These are phyloP conservation scores for Limnodromus scolopaceus DNA, from an alignment of 2,797 vertebrate species.

Conservation along the genomic window DNA sequence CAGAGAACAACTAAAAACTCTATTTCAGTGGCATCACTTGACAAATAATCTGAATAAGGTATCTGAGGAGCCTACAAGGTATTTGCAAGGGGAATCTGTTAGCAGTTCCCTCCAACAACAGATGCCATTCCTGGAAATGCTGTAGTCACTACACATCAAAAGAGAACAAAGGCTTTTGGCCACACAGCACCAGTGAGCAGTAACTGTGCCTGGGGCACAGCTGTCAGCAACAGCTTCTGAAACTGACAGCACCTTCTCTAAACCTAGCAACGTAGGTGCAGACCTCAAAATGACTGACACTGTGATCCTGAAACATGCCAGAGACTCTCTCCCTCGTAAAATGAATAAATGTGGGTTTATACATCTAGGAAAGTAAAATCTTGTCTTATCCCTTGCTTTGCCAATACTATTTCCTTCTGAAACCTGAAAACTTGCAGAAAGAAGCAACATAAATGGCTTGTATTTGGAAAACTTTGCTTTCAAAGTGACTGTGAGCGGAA, in stretches of 20 bases:
- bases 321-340: neutral
- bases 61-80: neutral
- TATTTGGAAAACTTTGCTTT: neutral
- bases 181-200: neutral
- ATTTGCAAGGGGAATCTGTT: neutral
- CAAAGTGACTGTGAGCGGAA: neutral
- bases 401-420: neutral
- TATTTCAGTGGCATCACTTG: neutral
- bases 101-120: neutral
- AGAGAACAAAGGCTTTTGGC: neutral
- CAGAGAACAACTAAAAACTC: neutral
- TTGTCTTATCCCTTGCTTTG: neutral
- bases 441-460: neutral
- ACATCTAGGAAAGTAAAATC: neutral
- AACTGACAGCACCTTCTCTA: neutral
- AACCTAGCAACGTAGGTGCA: accelerated
- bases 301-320: accelerated
- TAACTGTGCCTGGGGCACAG: neutral
- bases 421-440: neutral
- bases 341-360: accelerated
- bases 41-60: neutral
- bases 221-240: neutral
- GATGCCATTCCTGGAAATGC: neutral
- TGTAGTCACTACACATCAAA: accelerated
- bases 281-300: neutral